Evolutionary conservation across 2,113 vertebrate genomes (phyloP).

Genomic region (Brienomyrus longianalis): DNA sequence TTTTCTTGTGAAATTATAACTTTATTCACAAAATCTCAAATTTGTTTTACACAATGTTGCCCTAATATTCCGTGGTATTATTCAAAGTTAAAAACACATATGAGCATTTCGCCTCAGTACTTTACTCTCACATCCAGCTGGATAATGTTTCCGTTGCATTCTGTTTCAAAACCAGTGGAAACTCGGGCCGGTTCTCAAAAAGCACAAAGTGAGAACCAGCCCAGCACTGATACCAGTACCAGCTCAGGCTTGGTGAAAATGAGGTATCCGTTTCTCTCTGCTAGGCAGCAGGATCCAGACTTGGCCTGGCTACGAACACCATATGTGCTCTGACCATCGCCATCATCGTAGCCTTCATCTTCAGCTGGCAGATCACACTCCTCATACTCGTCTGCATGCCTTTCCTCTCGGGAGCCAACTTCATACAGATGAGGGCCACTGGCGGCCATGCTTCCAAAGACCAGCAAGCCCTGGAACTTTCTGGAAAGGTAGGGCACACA

Average conservation of each 20-base stretch:
- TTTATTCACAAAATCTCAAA: too few relatives aligned
- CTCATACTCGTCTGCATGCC: conserved; percentile 59
- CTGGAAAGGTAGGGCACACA: conserved; percentile 51
- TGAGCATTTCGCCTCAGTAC: neutral
- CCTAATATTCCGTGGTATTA: too few relatives aligned
- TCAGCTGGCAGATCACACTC: conserved; percentile 61
- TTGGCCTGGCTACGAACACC: conserved; percentile 47
- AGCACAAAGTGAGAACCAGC: too few relatives aligned
- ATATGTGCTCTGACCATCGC: conserved; percentile 34
- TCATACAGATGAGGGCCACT: conserved; percentile 49
- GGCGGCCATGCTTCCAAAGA: conserved; percentile 58
- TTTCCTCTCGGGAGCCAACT: conserved; percentile 53
- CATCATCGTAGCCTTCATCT: conserved; percentile 55
- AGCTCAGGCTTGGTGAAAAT: too few relatives aligned
- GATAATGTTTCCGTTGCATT: too few relatives aligned
- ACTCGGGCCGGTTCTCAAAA: too few relatives aligned
- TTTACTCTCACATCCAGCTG: too few relatives aligned
- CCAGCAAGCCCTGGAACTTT: conserved; percentile 60
- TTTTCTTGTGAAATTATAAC: too few relatives aligned
- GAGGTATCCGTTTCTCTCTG: neutral
- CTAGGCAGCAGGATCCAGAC: conserved; percentile 54
- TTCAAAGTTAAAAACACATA: too few relatives aligned
- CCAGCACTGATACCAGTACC: too few relatives aligned
- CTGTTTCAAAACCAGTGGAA: too few relatives aligned
- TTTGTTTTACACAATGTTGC: too few relatives aligned